Evolutionary conservation across 1,140 invertebrate genomes (phyloP).

Genomic region (Hesperophylax magnus): DNA sequence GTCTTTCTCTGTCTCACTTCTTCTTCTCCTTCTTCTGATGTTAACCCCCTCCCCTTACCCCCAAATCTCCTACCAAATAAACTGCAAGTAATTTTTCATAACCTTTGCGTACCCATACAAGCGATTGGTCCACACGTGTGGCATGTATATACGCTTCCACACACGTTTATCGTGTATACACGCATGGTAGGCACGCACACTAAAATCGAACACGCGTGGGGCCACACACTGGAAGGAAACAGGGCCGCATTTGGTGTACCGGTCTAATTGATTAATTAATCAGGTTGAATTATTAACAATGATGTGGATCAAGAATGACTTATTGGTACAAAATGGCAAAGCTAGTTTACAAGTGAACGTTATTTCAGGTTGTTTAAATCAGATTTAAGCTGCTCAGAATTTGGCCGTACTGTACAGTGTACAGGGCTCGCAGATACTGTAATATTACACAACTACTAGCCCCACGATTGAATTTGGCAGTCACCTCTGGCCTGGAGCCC

Average conservation of each 20-base stretch:
- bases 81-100: constrained; percentile 45
- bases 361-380: too few relatives aligned
- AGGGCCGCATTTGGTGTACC: background rate
- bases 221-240: background rate
- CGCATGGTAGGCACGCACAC: background rate
- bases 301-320: too few relatives aligned
- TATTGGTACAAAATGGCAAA: too few relatives aligned
- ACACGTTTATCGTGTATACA: background rate
- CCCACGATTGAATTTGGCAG: too few relatives aligned
- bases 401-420: too few relatives aligned
- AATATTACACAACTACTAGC: too few relatives aligned
- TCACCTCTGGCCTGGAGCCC: too few relatives aligned
- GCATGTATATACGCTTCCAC: background rate
- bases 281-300: too few relatives aligned
- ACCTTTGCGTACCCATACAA: constrained; percentile 29
- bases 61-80: constrained; percentile 24
- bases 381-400: too few relatives aligned
- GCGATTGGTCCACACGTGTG: background rate
- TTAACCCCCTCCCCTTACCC: background rate
- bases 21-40: background rate
- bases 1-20: background rate
- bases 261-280: too few relatives aligned
- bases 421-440: too few relatives aligned
- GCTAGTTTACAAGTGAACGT: too few relatives aligned
- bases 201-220: background rate